phyloP scores from a whole-genome alignment of 2,113 vertebrate genomes.

The Furnarius figulus region DNA sequence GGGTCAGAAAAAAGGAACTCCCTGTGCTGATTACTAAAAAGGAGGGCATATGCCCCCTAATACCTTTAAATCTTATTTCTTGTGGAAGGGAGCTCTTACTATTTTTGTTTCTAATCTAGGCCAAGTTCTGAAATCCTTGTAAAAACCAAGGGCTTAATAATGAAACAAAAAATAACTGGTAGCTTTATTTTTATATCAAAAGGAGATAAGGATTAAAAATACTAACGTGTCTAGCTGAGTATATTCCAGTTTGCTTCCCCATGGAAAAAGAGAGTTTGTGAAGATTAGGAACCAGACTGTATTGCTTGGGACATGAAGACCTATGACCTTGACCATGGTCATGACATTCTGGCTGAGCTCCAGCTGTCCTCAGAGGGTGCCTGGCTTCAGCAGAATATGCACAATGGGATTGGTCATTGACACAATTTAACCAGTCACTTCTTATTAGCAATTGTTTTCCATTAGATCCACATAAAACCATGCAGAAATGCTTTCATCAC shows the following conservation, averaged over 20 bases:
- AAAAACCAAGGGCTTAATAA: conserved; percentile 52
- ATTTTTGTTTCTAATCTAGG: conserved; percentile 60
- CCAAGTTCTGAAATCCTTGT: conserved; percentile 64
- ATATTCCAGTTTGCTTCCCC: conserved; percentile 5
- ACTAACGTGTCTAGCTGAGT: neutral
- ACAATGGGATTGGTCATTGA: conserved; percentile 40
- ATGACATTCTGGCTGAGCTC: conserved; percentile 20
- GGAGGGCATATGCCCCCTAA: conserved; percentile 44
- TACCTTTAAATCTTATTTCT: conserved; percentile 49
- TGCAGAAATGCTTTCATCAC: neutral
- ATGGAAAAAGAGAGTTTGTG: neutral
- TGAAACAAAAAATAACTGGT: conserved; percentile 55
- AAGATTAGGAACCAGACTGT: conserved; percentile 6
- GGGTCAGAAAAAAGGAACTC: neutral
- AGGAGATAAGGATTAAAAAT: conserved; percentile 61
- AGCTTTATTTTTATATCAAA: conserved; percentile 58
- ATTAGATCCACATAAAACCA: neutral
- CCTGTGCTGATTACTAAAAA: neutral
- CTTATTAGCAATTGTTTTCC: conserved; percentile 28
- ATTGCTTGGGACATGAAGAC: neutral
- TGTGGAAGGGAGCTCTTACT: conserved; percentile 41
- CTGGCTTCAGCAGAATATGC: conserved; percentile 30
- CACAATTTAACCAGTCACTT: conserved; percentile 49
- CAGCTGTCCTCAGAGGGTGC: conserved; percentile 36
- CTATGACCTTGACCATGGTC: conserved; percentile 29